phyloP scores from a whole-genome alignment of 2,888 invertebrate species.

The Phragmatobia fuliginosa region DNA sequence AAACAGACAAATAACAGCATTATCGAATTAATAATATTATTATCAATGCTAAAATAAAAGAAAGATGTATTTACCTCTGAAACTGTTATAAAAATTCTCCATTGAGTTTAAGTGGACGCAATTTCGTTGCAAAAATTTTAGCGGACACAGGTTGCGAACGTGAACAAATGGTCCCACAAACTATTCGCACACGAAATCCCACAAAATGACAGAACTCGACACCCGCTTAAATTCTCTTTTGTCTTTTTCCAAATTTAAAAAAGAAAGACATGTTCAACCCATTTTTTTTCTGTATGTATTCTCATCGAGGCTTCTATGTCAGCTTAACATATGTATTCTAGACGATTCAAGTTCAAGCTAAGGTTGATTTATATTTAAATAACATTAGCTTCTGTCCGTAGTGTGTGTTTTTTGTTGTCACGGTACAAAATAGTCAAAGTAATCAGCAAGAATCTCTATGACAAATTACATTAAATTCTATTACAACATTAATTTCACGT shows the following conservation, averaged over 20 bases:
- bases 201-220: constrained; percentile 5
- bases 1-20: too few relatives aligned
- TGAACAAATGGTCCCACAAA: constrained; percentile 67
- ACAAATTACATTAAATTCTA: too few relatives aligned
- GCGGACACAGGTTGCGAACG: constrained; percentile 36
- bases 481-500: too few relatives aligned
- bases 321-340: neutral
- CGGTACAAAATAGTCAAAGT: too few relatives aligned
- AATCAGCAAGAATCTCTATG: too few relatives aligned
- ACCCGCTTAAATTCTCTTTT: neutral
- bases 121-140: constrained; percentile 24
- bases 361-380: neutral
- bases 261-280: neutral
- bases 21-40: too few relatives aligned
- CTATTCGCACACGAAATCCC: constrained; percentile 55
- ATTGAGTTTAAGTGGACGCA: constrained; percentile 17
- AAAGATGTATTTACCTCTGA: constrained; percentile 22
- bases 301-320: neutral
- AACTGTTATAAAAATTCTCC: constrained; percentile 12
- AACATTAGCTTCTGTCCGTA: too few relatives aligned
- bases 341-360: neutral
- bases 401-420: too few relatives aligned
- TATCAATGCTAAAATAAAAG: constrained; percentile 12
- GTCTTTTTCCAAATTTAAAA: neutral
- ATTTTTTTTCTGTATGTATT: neutral